A percentile compares a stretch with the other conserved stretches of the same genome.
Evolutionary conservation across 2,888 invertebrate species (phyloP).

Genomic region (Drosophila robusta): DNA sequence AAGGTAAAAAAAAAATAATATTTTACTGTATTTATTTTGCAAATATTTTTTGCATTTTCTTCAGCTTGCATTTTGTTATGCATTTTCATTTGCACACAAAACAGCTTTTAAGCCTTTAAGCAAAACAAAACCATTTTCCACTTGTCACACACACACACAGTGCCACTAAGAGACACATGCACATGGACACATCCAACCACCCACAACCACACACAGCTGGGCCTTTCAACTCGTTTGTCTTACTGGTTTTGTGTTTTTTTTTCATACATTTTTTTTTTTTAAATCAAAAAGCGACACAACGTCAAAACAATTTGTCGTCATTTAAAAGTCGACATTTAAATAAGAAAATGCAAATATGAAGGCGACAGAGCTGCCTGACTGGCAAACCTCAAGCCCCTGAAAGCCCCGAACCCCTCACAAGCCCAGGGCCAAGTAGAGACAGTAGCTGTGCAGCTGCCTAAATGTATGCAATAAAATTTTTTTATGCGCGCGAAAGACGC

Average conservation of each 20-base stretch:
- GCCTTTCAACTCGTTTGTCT: conserved; percentile 64
- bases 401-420: neutral
- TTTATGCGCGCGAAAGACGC: conserved; percentile 69
- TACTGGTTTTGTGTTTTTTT: conserved; percentile 22
- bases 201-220: conserved; percentile 16
- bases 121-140: conserved; percentile 68
- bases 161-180: neutral
- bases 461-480: conserved; percentile 80
- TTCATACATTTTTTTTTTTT: conserved; percentile 51
- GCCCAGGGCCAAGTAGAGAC: conserved; percentile 22
- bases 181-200: conserved; percentile 5
- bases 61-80: conserved; percentile 5
- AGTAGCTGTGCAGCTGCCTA: conserved; percentile 58
- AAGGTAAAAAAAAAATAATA: neutral
- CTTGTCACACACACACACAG: conserved; percentile 37
- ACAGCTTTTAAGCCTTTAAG: conserved; percentile 70
- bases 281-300: conserved; percentile 80
- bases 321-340: conserved; percentile 81
- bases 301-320: conserved; percentile 81
- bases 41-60: conserved; percentile 6
- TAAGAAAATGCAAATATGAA: conserved; percentile 79
- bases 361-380: conserved; percentile 34
- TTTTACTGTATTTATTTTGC: conserved; percentile 14
- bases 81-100: conserved; percentile 49
- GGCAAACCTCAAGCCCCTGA: conserved; percentile 1